These are phyloP conservation scores for Erebia aethiops DNA, from an alignment of 2,888 invertebrate species.

Conservation along the genomic window DNA sequence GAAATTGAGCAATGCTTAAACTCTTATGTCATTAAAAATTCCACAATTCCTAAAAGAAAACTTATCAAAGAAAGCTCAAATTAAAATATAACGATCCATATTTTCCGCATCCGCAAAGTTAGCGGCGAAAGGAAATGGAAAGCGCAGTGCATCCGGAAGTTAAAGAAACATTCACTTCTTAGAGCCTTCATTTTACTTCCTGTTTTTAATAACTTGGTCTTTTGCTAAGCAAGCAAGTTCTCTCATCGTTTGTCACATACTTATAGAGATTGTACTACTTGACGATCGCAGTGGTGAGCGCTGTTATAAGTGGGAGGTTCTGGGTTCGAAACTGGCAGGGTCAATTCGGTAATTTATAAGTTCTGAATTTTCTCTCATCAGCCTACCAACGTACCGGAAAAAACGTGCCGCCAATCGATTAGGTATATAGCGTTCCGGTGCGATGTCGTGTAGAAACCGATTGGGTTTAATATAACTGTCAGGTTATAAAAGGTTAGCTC, in stretches of 20 bases:
- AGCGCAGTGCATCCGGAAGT: conserved; percentile 7
- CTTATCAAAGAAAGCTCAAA: conserved; percentile 13
- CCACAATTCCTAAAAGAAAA: not conserved
- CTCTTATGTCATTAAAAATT: not conserved
- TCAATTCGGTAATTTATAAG: no score
- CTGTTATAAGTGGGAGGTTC: no score
- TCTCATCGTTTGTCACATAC: no score
- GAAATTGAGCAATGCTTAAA: no score
- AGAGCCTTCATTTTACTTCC: not conserved
- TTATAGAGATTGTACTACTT: no score
- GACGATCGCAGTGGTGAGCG: no score
- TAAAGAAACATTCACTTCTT: conserved; percentile 6
- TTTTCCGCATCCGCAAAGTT: conserved; percentile 25
- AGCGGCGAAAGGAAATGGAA: conserved; percentile 25
- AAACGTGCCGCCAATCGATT: not conserved
- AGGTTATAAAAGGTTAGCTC: no score
- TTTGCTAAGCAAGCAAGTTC: not conserved
- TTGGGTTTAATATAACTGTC: no score
- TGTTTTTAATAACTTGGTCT: not conserved
- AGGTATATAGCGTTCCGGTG: not conserved
- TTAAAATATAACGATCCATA: conserved; percentile 18
- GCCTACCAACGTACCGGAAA: no score
- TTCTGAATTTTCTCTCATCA: no score
- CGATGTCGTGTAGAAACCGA: not conserved
- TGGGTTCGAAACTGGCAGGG: no score